Percentiles rank a stretch among this genome's conserved stretches.
These are phyloP conservation scores for Microctonus brassicae DNA, from an alignment of 2,888 invertebrate species.

Conservation along the genomic window DNA sequence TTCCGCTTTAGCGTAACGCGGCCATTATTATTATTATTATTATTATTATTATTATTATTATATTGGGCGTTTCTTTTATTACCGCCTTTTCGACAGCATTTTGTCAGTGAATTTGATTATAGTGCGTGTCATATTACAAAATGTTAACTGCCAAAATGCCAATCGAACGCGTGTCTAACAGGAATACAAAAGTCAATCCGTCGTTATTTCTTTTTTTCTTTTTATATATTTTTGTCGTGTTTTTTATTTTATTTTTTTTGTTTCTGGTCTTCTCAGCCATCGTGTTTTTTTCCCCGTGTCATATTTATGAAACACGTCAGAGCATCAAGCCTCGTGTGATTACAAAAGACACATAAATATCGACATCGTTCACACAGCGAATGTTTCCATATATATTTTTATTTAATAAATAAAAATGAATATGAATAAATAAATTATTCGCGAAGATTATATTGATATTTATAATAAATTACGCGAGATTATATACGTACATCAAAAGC, in stretches of 20 bases:
- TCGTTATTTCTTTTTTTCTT: constrained; percentile 8
- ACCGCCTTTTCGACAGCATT: not conserved
- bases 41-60: too few species aligned
- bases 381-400: not conserved
- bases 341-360: not conserved
- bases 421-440: not conserved
- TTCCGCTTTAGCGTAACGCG: not conserved
- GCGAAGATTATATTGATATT: not conserved
- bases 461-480: not conserved
- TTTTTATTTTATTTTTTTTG: constrained; percentile 11
- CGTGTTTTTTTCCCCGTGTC: constrained; percentile 7
- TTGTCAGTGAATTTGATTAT: constrained; percentile 45
- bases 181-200: not conserved
- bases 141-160: constrained; percentile 57
- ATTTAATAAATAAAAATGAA: not conserved
- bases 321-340: constrained; percentile 3
- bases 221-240: constrained; percentile 23
- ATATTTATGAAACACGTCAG: constrained; percentile 20
- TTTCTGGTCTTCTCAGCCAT: not conserved
- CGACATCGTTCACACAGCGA: not conserved
- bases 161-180: constrained; percentile 43
- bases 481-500: not conserved
- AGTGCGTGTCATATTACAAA: constrained; percentile 50
- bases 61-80: not conserved
- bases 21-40: too few species aligned